Conservation (phyloP, 1,140 invertebrate genomes). For the silkworm (Bombyx mori) region DNA sequence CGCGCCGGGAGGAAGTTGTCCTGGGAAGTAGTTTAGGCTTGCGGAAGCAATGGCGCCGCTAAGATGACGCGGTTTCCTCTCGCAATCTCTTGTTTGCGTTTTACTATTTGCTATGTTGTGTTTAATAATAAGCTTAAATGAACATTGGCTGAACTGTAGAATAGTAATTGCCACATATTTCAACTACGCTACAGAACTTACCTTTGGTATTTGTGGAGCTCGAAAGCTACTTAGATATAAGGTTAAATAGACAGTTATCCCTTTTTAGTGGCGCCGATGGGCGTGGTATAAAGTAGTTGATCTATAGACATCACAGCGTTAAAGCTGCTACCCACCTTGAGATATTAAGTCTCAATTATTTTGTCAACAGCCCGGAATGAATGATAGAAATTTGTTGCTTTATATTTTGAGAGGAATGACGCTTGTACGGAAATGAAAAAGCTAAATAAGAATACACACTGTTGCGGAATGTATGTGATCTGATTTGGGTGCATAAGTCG, state of each 20-base stretch:
- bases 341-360: no score
- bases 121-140: constrained; percentile 2
- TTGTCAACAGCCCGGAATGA: no score
- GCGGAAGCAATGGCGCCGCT: constrained; percentile 14
- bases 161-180: neutral
- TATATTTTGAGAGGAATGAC: no score
- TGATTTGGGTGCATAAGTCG: no score
- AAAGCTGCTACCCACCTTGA: no score
- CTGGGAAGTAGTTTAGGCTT: constrained; percentile 18
- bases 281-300: no score
- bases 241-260: neutral
- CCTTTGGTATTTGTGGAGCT: neutral
- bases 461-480: no score
- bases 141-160: neutral
- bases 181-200: neutral
- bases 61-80: constrained; percentile 13
- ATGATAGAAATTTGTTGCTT: no score
- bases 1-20: constrained; percentile 15
- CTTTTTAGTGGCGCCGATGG: no score
- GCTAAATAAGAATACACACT: no score
- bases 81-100: constrained; percentile 4
- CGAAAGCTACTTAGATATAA: neutral
- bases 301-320: no score
- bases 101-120: neutral
- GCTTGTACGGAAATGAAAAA: no score